A percentile compares a stretch with the other conserved stretches of the same genome.
phyloP scores from a whole-genome alignment of 2,797 vertebrate genomes.

The Alcedo quadribrachys region DNA sequence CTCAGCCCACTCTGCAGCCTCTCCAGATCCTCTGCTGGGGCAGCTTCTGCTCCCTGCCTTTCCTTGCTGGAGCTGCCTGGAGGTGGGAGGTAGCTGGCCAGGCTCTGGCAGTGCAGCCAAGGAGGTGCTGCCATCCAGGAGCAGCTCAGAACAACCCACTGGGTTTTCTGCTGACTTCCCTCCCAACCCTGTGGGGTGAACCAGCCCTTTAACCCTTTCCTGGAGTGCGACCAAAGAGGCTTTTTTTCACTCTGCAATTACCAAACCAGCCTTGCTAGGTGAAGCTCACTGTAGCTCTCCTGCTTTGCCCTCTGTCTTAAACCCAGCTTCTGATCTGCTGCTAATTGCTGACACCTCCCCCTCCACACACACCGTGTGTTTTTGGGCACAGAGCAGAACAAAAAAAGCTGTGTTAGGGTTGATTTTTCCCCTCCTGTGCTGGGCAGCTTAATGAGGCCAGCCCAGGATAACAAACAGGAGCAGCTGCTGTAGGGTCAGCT shows the following conservation, averaged over 20 bases:
- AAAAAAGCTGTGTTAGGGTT: not conserved
- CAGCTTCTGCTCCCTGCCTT: not conserved
- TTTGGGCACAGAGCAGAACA: not conserved
- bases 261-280: not conserved
- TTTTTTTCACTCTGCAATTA: not conserved
- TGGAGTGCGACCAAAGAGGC: not conserved
- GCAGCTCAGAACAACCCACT: not conserved
- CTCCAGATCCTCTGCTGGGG: not conserved
- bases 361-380: not conserved
- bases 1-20: not conserved
- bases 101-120: not conserved
- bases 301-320: not conserved
- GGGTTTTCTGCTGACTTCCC: not conserved
- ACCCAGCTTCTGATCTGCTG: not conserved
- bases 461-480: not conserved
- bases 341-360: not conserved
- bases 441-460: constrained; percentile 41
- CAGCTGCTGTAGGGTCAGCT: not conserved
- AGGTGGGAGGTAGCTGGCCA: not conserved
- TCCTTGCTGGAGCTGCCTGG: not conserved
- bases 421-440: not conserved
- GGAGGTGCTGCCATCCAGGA: not conserved
- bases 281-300: not conserved
- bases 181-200: not conserved
- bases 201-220: not conserved